These are phyloP conservation scores for Peribatodes rhomboidaria DNA, from an alignment of 2,888 invertebrate species.

Conservation along the genomic window DNA sequence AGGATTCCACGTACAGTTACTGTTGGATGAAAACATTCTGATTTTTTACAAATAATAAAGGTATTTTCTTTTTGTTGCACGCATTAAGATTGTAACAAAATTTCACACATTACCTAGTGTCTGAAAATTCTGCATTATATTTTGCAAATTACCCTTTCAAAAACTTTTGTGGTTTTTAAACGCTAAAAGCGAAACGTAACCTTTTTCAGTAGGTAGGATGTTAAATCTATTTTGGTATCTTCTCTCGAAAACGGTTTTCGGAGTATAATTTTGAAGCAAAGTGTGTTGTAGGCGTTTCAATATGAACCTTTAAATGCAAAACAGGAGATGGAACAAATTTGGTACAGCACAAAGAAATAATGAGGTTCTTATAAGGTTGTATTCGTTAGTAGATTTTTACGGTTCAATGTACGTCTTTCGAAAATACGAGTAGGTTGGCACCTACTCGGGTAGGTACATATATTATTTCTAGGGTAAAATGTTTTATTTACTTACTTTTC, in stretches of 20 bases:
- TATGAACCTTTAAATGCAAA: slow-evolving; percentile 10
- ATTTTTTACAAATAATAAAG: no score
- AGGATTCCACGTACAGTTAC: not conserved
- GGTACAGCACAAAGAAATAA: not conserved
- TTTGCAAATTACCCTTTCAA: not conserved
- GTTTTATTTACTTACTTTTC: no score
- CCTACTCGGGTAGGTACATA: no score
- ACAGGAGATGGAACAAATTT: slow-evolving; percentile 1
- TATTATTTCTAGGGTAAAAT: no score
- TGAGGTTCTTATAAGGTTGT: not conserved
- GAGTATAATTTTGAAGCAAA: not conserved
- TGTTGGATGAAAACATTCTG: not conserved
- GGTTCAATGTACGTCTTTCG: not conserved
- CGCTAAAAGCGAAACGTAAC: not conserved
- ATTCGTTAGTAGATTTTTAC: not conserved
- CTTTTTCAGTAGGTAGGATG: not conserved
- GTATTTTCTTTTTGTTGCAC: no score
- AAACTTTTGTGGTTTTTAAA: not conserved
- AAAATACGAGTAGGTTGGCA: not conserved
- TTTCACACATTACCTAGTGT: no score
- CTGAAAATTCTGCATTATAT: no score
- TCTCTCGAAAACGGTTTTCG: not conserved
- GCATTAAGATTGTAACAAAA: no score
- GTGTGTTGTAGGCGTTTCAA: slow-evolving; percentile 14
- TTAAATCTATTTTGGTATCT: not conserved